Base-by-base conservation (phyloP, 2,113 vertebrate species). In the Cyprinodon brontotheroides region DNA sequence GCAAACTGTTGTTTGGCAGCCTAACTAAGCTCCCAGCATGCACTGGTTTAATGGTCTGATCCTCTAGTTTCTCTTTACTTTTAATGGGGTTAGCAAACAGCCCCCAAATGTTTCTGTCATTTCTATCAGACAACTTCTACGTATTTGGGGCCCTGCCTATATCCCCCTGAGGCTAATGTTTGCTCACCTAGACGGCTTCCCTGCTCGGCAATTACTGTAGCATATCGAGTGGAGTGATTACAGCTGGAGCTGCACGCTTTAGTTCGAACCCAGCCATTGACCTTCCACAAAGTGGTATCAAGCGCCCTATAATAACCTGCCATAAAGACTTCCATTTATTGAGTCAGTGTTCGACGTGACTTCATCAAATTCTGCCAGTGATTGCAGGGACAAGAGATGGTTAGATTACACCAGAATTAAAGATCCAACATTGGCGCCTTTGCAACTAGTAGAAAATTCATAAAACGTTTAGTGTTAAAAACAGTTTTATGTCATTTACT, bases 271-370 rank as follows among this genome's bases (percentile, higher is more conserved):
- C 65, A 68, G 78, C 80, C 85, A 86, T 87, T 92, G 88, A 91
- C 91, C 86, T 92, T 91, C 83, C 73, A 74, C 73, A 78, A 86
- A 91, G 91, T 91, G 86, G 78, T 88, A 88, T 88, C 84, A 86
- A 86, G 87, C 39, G 82, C 65, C 84, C 87, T 67, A 74, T 89
- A 85, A 89, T 85, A 90, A 88, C 84, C 83, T 71, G 72, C 86
- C 78, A 85, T 89, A 91, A 88, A 91, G 79, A 77, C 77, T 72
- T 87, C 62, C 82, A 81, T 86, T 89, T 90, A 86, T 91, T 75
- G 74, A 85, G 83, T 88, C 84, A 84, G 68, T 80, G 81, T 87
- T 84, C 74, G 78, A 75, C 14, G 1, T 17, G 36, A 74, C 78
- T 70, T 71, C 43, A 68, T 80, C 83, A 84, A 70, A 80, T 38